Evolutionary conservation across 2,888 invertebrate genomes (phyloP).

Genomic region (Megaustenia siamemsis): DNA sequence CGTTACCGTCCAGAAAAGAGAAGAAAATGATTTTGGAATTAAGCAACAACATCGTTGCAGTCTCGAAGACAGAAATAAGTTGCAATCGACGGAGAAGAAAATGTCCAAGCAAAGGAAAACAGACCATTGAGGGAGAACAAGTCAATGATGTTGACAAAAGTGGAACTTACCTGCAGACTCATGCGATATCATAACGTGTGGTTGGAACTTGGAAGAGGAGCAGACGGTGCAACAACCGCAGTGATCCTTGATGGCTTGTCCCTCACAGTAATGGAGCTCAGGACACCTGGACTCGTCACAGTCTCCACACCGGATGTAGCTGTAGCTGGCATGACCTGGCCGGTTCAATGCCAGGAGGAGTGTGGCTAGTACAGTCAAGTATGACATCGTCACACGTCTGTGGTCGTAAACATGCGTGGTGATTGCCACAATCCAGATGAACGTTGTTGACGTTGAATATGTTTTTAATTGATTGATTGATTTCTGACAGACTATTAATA

Average conservation of each 20-base stretch:
- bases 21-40: no score
- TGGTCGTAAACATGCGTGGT: neutral
- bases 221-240: slow-evolving; percentile 73
- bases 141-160: neutral
- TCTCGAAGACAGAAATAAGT: no score
- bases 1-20: no score
- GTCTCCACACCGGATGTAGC: slow-evolving; percentile 52
- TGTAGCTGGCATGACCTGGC: slow-evolving; percentile 21
- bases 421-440: neutral
- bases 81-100: no score
- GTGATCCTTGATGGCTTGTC: slow-evolving; percentile 68
- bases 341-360: neutral
- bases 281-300: slow-evolving; percentile 66
- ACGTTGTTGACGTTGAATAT: neutral
- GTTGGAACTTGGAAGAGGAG: slow-evolving; percentile 68
- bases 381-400: neutral
- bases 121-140: neutral
- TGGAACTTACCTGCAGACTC: slow-evolving; percentile 45
- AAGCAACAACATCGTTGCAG: no score
- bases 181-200: slow-evolving; percentile 56
- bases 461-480: neutral
- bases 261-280: slow-evolving; percentile 68
- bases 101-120: neutral
- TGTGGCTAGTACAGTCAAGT: neutral
- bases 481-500: neutral